Evolutionary conservation across 2,113 vertebrate species (phyloP).

Genomic region (Thinocorus orbignyianus): DNA sequence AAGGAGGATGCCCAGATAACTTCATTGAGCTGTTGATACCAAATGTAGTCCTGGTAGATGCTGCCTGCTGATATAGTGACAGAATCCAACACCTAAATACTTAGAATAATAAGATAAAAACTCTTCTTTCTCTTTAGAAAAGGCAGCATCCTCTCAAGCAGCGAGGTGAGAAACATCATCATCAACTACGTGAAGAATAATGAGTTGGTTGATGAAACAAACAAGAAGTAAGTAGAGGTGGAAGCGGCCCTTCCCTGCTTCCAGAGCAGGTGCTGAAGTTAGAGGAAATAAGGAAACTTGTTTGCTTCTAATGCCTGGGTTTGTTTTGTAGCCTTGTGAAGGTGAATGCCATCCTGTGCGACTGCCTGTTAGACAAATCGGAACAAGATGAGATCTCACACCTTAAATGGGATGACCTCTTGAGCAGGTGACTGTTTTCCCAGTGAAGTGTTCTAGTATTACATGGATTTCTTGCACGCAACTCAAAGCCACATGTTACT

Average conservation of each 20-base stretch:
- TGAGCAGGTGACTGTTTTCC: conserved; percentile 81
- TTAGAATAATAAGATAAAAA: neutral
- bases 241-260: neutral
- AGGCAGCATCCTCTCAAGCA: conserved; percentile 81
- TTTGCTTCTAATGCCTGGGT: neutral
- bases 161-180: conserved; percentile 85
- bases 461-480: neutral
- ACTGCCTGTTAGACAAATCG: conserved; percentile 89
- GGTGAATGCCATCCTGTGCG: conserved; percentile 87
- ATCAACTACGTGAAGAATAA: conserved; percentile 90
- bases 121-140: conserved; percentile 76
- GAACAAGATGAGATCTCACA: conserved; percentile 84
- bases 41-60: neutral
- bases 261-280: neutral
- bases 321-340: conserved; percentile 82
- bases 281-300: neutral
- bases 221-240: conserved; percentile 86
- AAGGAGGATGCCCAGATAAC: neutral
- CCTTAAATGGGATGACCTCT: conserved; percentile 91
- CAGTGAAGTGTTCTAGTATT: neutral
- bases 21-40: neutral
- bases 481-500: neutral
- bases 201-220: conserved; percentile 85
- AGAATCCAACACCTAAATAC: neutral
- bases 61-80: neutral